phyloP scores from a whole-genome alignment of 2,888 invertebrate species.

The Hirtodrosophila duncani region DNA sequence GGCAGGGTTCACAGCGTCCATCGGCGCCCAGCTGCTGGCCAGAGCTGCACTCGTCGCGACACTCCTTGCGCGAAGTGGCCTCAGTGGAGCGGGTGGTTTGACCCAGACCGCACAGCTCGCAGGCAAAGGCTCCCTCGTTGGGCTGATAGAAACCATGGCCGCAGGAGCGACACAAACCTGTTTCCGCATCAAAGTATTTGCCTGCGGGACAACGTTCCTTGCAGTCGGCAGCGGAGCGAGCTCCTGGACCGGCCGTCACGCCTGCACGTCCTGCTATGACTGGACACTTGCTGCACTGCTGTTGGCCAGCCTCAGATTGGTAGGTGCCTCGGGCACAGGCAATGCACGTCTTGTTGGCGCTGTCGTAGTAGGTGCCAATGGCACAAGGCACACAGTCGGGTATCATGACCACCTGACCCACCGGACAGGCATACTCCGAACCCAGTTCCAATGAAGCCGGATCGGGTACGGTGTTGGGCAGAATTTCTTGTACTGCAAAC shows the following conservation, averaged over 20 bases:
- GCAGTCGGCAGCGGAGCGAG: conserved; percentile 92
- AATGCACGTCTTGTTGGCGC: conserved; percentile 86
- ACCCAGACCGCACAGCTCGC: conserved; percentile 91
- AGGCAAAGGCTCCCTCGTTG: conserved; percentile 92
- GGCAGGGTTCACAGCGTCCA: conserved; percentile 95
- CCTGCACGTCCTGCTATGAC: conserved; percentile 92
- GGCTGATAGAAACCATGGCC: conserved; percentile 97
- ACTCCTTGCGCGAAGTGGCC: conserved; percentile 91
- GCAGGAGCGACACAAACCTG: conserved; percentile 93
- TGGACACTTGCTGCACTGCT: conserved; percentile 93
- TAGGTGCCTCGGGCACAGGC: conserved; percentile 93
- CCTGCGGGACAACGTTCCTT: conserved; percentile 96
- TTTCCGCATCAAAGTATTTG: conserved; percentile 93
- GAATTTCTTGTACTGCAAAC: conserved; percentile 93
- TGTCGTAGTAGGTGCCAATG: conserved; percentile 91
- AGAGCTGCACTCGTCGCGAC: conserved; percentile 89
- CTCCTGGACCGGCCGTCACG: conserved; percentile 91
- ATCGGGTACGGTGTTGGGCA: conserved; percentile 96
- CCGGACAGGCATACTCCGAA: conserved; percentile 94
- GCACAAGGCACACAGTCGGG: conserved; percentile 96
- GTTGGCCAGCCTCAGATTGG: conserved; percentile 94
- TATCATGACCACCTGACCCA: conserved; percentile 95
- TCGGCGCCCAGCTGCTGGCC: conserved; percentile 91
- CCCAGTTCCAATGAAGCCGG: conserved; percentile 91
- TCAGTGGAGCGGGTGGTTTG: conserved; percentile 95